Evolutionary conservation across 1,140 invertebrate species (phyloP).

Genomic region (Saccostrea glomerata): DNA sequence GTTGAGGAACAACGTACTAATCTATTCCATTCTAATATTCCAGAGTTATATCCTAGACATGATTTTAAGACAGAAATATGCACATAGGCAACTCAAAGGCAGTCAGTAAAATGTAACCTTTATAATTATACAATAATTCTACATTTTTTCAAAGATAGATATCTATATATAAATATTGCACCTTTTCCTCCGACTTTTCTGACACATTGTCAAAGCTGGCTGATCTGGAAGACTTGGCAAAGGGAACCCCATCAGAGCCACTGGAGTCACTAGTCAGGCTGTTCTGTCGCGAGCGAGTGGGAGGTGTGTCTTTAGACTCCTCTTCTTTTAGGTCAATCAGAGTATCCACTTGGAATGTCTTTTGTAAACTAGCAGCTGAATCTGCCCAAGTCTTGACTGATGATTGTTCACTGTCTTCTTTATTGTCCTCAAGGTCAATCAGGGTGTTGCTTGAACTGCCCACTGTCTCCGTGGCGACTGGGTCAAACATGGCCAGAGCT

Average conservation of each 20-base stretch:
- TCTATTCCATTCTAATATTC: too few relatives aligned
- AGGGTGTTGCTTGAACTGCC: not conserved
- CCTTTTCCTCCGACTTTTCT: constrained; percentile 66
- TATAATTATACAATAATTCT: too few relatives aligned
- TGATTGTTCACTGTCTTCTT: not conserved
- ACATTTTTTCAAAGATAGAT: not conserved
- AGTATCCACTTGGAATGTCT: constrained; percentile 3
- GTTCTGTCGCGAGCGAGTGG: not conserved
- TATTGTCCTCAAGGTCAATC: not conserved
- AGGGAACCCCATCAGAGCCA: constrained; percentile 62
- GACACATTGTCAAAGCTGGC: constrained; percentile 63
- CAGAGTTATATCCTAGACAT: too few relatives aligned
- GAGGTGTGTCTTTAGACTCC: not conserved
- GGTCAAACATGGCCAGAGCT: constrained; percentile 73
- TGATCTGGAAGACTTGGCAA: constrained; percentile 50
- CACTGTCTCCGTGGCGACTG: constrained; percentile 47
- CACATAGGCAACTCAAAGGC: too few relatives aligned
- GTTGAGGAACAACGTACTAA: too few relatives aligned
- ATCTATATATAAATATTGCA: not conserved
- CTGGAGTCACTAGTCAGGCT: constrained; percentile 60
- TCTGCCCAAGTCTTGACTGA: not conserved
- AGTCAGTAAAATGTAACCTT: too few relatives aligned
- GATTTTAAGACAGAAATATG: too few relatives aligned
- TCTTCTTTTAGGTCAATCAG: constrained; percentile 21
- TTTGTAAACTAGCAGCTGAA: constrained; percentile 6